Percentiles rank a stretch among this genome's conserved stretches.
These are phyloP conservation scores for Ophioderma brevispina DNA, from an alignment of 35 echinoderm and acorn worm species.

Conservation along the genomic window DNA sequence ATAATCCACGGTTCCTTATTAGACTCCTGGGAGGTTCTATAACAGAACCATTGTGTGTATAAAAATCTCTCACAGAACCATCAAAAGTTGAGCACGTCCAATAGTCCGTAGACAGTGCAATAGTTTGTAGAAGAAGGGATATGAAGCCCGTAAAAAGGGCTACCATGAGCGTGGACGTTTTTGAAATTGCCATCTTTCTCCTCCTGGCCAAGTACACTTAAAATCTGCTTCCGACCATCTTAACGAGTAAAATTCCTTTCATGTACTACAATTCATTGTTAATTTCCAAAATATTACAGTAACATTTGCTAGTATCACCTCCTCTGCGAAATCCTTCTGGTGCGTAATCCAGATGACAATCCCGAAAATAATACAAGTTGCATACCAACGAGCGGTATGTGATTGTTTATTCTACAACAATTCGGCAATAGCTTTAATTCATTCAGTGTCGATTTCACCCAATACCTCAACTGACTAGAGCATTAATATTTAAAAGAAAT, in stretches of 20 bases:
- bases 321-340: too few species aligned
- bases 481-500: too few species aligned
- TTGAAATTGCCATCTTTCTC: not conserved
- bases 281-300: too few species aligned
- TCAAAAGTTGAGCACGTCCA: not conserved
- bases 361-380: too few species aligned
- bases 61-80: not conserved
- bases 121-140: not conserved
- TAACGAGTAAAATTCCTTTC: not conserved
- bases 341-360: too few species aligned
- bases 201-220: not conserved
- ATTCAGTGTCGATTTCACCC: too few species aligned
- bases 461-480: too few species aligned
- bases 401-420: too few species aligned
- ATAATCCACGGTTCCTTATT: not conserved
- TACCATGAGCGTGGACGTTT: not conserved
- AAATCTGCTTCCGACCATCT: not conserved
- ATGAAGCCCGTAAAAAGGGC: not conserved
- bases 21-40: not conserved
- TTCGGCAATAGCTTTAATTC: too few species aligned
- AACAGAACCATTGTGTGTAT: slow-evolving; percentile 1
- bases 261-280: too few species aligned
- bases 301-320: too few species aligned
- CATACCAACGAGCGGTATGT: too few species aligned
- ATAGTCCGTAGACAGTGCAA: not conserved